Base-by-base conservation (phyloP, 1,140 invertebrate species). In the Leptinotarsa undecemlineata region DNA sequence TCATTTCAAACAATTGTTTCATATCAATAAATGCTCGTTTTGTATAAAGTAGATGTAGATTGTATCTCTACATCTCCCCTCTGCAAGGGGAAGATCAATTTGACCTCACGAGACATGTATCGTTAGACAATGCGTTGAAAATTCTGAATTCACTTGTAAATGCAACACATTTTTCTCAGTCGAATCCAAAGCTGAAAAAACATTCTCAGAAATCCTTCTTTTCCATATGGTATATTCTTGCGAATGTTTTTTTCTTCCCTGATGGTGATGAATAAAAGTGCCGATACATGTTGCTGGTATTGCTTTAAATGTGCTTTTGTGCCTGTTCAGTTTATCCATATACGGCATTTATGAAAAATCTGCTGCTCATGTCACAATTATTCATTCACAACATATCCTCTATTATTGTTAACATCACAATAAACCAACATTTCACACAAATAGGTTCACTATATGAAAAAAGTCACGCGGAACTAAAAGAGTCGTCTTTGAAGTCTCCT, bases 381-480 rank as follows among this genome's bases (percentile, higher is more conserved):
- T 68, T 73, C 33, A 42, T 42, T 42, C 33, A 19, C 13, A 15
- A 0, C 51, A 57, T 57, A 4, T 57, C 3, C 51, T 57, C 15
- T n/a, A 57, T 57, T 57, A 17, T 5, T n/a, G 13, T 57, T 57
- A 13, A 15, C n/a, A 57, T 57, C 14, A 15, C 51, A 57, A 57
- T 64, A 23, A 64, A 64, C 26, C 42, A 21, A 51, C 79, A 79
- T 64, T 78, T 72, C 69, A 79, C 72, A 77, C 76, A 71, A 81
- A 68, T 73, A 81, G 80, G 77, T 79, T 72, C 72, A 71, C 51
- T 74, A 70, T 64, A 72, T 21, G 74, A 81, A 66, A 80, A 77
- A 74, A 60, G 57, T n/a, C 57, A 73, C 48, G 71, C 79, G 26
- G 76, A 80, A 57, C 69, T 76, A 17, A 73, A 76, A 72, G 72